Percentiles rank a stretch among this genome's conserved stretches.
These are phyloP conservation scores for Agrotis segetum DNA, from an alignment of 2,888 invertebrate species.

Conservation along the genomic window DNA sequence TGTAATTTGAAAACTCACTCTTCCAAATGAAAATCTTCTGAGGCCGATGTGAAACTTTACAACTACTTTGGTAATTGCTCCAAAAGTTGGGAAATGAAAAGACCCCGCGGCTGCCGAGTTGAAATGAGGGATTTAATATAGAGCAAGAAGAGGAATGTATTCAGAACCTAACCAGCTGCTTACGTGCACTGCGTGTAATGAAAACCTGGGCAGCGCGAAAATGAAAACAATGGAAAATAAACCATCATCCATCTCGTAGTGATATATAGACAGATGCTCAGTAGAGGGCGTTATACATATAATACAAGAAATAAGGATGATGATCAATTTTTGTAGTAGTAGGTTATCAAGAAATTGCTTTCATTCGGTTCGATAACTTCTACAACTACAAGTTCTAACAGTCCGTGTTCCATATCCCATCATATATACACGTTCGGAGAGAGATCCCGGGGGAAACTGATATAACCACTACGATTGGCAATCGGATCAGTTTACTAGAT, in stretches of 20 bases:
- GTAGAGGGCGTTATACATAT: too few relatives aligned
- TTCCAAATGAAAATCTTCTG: constrained; percentile 79
- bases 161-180: constrained; percentile 50
- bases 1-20: constrained; percentile 80
- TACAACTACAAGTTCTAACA: neutral
- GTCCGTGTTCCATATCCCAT: neutral
- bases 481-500: constrained; percentile 34
- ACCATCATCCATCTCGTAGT: neutral
- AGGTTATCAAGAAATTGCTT: neutral
- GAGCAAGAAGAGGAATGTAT: constrained; percentile 68
- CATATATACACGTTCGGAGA: neutral
- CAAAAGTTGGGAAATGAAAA: constrained; percentile 81
- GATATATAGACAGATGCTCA: too few relatives aligned
- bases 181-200: constrained; percentile 22
- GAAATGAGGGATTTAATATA: constrained; percentile 77
- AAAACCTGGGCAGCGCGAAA: neutral
- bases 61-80: constrained; percentile 87
- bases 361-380: neutral
- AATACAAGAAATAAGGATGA: too few relatives aligned
- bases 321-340: neutral
- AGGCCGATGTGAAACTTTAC: constrained; percentile 80
- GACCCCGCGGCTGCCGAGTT: constrained; percentile 74
- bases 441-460: constrained; percentile 19
- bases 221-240: neutral
- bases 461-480: constrained; percentile 34